Conservation (phyloP, 2,888 invertebrate genomes). For the Dascillus cervinus region DNA sequence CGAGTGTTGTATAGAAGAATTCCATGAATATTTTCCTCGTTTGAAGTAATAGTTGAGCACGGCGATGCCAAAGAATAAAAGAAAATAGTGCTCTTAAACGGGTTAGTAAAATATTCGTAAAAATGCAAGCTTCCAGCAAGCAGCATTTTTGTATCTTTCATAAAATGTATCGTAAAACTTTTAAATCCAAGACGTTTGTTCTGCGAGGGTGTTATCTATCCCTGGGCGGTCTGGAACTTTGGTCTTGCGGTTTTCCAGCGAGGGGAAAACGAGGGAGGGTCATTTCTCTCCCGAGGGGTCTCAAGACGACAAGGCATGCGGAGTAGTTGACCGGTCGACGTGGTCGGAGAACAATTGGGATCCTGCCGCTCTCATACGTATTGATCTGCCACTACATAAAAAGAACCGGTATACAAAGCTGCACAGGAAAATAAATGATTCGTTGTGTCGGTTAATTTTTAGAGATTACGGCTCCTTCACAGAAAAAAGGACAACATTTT, state of each 20-base stretch:
- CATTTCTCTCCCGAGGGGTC: conserved; percentile 16
- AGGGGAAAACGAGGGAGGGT: conserved; percentile 17
- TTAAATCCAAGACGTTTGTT: conserved; percentile 8
- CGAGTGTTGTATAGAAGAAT: too few relatives aligned
- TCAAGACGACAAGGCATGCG: conserved; percentile 22
- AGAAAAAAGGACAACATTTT: too few relatives aligned
- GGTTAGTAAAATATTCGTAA: too few relatives aligned
- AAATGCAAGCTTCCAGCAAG: too few relatives aligned
- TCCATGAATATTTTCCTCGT: too few relatives aligned
- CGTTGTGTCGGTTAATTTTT: too few relatives aligned
- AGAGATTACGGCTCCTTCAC: too few relatives aligned
- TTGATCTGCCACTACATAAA: conserved; percentile 18
- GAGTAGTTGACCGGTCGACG: conserved; percentile 20
- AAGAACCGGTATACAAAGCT: conserved; percentile 18
- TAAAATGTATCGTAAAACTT: too few relatives aligned
- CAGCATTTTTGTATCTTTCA: too few relatives aligned
- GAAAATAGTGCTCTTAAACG: too few relatives aligned
- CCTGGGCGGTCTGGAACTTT: conserved; percentile 13
- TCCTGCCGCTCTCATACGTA: conserved; percentile 19
- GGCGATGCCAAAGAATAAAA: too few relatives aligned
- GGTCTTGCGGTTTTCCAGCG: conserved; percentile 18
- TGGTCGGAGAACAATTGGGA: conserved; percentile 22
- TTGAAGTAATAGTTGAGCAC: too few relatives aligned
- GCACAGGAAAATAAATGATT: conserved; percentile 16
- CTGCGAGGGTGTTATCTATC: conserved; percentile 12